Evolutionary conservation across 2,113 vertebrate species (phyloP).

Genomic region (Podiceps cristatus): DNA sequence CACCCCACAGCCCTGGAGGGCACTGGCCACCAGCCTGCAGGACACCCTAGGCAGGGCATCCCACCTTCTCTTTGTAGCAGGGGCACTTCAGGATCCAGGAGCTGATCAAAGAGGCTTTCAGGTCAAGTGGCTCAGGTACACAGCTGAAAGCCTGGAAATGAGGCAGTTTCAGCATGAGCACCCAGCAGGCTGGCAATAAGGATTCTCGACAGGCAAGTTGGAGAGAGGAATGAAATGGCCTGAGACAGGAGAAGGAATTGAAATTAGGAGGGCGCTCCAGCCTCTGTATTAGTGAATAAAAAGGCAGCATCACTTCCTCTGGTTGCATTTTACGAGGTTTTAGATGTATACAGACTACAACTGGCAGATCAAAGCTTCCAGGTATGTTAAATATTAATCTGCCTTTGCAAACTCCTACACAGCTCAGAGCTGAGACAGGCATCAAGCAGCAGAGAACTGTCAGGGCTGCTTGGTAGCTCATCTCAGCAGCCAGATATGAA

Average conservation of each 20-base stretch:
- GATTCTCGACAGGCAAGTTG: not conserved
- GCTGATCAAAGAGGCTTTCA: not conserved
- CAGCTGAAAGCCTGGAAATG: not conserved
- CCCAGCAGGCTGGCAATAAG: not conserved
- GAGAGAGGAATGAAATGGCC: not conserved
- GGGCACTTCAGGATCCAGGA: not conserved
- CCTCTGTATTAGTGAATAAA: not conserved
- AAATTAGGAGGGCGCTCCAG: not conserved
- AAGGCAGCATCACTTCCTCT: not conserved
- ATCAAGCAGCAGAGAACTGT: not conserved
- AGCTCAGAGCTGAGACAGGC: not conserved
- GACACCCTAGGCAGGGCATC: not conserved
- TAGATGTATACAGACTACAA: not conserved
- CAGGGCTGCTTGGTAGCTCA: not conserved
- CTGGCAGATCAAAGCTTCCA: slow-evolving; percentile 29
- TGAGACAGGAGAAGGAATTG: not conserved
- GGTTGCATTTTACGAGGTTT: not conserved
- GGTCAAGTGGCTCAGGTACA: not conserved
- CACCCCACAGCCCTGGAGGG: not conserved
- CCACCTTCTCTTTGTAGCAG: not conserved
- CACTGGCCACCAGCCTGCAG: not conserved
- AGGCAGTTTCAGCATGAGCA: not conserved
- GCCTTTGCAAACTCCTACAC: not conserved
- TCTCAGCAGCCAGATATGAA: not conserved
- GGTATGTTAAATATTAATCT: slow-evolving; percentile 45